These are phyloP conservation scores for Microctonus brassicae DNA, from an alignment of 2,888 invertebrate genomes.

Conservation along the genomic window DNA sequence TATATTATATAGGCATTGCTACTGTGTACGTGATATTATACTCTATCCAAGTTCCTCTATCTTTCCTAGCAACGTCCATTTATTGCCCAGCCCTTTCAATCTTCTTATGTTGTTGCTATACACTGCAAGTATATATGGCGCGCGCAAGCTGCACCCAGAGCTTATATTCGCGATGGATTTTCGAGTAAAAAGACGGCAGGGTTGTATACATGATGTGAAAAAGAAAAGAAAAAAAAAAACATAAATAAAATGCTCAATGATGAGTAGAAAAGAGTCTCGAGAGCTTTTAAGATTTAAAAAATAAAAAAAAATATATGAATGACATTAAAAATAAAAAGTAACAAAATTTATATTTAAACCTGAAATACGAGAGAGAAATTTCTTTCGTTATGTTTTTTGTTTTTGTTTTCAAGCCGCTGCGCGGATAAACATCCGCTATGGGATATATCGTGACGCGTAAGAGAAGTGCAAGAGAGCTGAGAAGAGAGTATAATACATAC, in stretches of 20 bases:
- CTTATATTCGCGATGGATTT: conserved; percentile 11
- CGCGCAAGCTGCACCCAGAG: neutral
- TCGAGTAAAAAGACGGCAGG: conserved; percentile 6
- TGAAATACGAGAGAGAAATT: neutral
- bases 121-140: neutral
- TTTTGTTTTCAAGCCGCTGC: neutral
- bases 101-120: neutral
- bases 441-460: neutral
- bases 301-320: neutral
- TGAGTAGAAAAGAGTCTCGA: conserved; percentile 2
- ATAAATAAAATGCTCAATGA: neutral
- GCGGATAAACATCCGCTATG: neutral
- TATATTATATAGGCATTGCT: neutral
- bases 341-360: neutral
- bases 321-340: neutral
- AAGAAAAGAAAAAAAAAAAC: neutral
- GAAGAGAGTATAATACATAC: neutral
- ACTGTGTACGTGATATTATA: conserved; percentile 10
- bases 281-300: neutral
- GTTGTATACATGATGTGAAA: neutral
- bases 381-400: neutral
- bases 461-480: neutral
- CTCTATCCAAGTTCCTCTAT: conserved; percentile 15
- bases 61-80: conserved; percentile 22
- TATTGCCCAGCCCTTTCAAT: conserved; percentile 30